These are phyloP conservation scores for Lypha dubia DNA, from an alignment of 2,888 invertebrate species.

Conservation along the genomic window DNA sequence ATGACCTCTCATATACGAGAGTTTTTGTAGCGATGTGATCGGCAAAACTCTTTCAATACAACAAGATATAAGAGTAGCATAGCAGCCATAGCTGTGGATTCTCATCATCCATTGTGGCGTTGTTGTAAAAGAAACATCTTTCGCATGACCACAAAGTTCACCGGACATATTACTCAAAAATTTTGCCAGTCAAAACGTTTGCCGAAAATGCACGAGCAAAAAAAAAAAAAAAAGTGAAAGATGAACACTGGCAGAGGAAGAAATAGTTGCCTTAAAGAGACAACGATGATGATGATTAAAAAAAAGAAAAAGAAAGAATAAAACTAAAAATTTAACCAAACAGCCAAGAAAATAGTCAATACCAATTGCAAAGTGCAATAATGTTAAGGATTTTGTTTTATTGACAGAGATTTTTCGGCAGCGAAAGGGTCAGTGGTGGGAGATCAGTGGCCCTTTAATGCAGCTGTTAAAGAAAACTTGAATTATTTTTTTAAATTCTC, in stretches of 20 bases:
- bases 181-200: slow-evolving; percentile 59
- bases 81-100: slow-evolving; percentile 12
- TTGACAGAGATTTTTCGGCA: slow-evolving; percentile 42
- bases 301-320: slow-evolving; percentile 26
- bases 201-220: slow-evolving; percentile 56
- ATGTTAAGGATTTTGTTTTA: slow-evolving; percentile 49
- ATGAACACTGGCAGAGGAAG: slow-evolving; percentile 14
- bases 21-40: slow-evolving; percentile 49
- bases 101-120: slow-evolving; percentile 33
- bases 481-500: too few species aligned
- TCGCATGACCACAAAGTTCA: slow-evolving; percentile 77
- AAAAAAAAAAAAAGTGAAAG: slow-evolving; percentile 27
- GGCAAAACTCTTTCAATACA: slow-evolving; percentile 64
- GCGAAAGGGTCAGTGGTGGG: not conserved
- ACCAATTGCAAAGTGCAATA: slow-evolving; percentile 56
- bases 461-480: not conserved
- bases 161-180: slow-evolving; percentile 77
- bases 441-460: slow-evolving; percentile 8
- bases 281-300: slow-evolving; percentile 63
- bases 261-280: slow-evolving; percentile 62
- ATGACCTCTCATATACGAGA: not conserved
- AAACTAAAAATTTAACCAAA: slow-evolving; percentile 12
- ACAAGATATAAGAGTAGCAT: slow-evolving; percentile 47
- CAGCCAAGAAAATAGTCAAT: slow-evolving; percentile 39
- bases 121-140: slow-evolving; percentile 73